Percentiles rank a stretch among this genome's conserved stretches.
These are phyloP conservation scores for Diceros bicornis DNA, from an alignment of 2,797 vertebrate genomes.

Conservation along the genomic window DNA sequence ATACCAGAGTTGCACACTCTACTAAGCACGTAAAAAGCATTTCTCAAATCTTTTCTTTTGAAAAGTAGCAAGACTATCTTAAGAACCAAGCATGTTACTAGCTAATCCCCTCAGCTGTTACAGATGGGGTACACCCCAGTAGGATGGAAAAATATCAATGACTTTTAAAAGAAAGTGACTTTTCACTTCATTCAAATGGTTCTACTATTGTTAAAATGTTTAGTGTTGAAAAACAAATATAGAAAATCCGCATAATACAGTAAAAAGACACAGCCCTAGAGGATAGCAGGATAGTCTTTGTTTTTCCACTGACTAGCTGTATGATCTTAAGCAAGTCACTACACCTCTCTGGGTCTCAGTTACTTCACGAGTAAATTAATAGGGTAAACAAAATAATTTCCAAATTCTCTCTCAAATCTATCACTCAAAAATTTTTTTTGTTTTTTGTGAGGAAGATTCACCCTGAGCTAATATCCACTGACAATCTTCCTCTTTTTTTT, in stretches of 20 bases:
- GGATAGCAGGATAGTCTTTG: not conserved
- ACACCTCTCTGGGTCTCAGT: not conserved
- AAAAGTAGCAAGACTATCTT: slow-evolving; percentile 75
- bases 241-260: slow-evolving; percentile 14
- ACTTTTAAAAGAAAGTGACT: slow-evolving; percentile 33
- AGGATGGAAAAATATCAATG: slow-evolving; percentile 24
- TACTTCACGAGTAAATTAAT: not conserved
- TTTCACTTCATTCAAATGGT: slow-evolving; percentile 43
- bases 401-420: not conserved
- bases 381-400: not conserved
- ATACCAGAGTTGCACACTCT: slow-evolving; percentile 69
- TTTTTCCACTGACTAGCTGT: not conserved
- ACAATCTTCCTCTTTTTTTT: too few species aligned
- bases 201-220: slow-evolving; percentile 22
- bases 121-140: slow-evolving; percentile 24
- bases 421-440: not conserved
- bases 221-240: not conserved
- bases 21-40: slow-evolving; percentile 76
- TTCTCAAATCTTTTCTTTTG: slow-evolving; percentile 75
- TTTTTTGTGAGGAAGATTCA: too few species aligned
- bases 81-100: slow-evolving; percentile 71
- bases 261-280: not conserved
- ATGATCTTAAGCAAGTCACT: not conserved
- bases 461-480: too few species aligned
- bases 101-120: slow-evolving; percentile 69